Percentiles rank a stretch among this genome's conserved stretches.
These are phyloP conservation scores for Megathymus violae DNA, from an alignment of 1,140 invertebrate genomes.

Conservation along the genomic window DNA sequence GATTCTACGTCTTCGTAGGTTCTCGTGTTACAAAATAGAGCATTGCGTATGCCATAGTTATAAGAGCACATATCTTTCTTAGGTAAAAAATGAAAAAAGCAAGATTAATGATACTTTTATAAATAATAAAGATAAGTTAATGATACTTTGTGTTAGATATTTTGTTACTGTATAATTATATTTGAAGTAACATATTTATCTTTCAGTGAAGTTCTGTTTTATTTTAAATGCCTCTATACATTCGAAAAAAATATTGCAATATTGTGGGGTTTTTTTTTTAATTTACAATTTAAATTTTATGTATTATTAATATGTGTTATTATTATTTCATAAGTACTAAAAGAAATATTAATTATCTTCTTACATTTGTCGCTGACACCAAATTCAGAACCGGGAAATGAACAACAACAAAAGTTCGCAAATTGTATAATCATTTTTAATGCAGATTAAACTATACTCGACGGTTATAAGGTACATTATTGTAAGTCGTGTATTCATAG, in stretches of 20 bases:
- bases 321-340: too few species aligned
- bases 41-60: conserved; percentile 4
- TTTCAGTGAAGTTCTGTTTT: too few species aligned
- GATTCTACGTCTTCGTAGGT: conserved; percentile 3
- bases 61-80: not conserved
- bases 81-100: conserved; percentile 9
- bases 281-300: too few species aligned
- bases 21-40: conserved; percentile 21
- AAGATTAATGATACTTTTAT: too few species aligned
- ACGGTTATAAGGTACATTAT: not conserved
- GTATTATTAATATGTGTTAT: too few species aligned
- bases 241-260: too few species aligned
- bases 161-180: too few species aligned
- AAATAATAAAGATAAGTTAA: too few species aligned
- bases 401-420: not conserved
- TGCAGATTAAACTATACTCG: not conserved
- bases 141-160: not conserved
- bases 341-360: too few species aligned
- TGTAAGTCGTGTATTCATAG: not conserved
- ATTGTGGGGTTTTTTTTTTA: too few species aligned
- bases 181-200: too few species aligned
- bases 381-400: not conserved
- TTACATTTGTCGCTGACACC: not conserved
- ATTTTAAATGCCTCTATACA: too few species aligned
- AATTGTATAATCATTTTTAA: not conserved